Percentiles rank a stretch among this genome's conserved stretches.
Evolutionary conservation across 1,140 invertebrate genomes (phyloP).

Genomic region (Bradysia coprophila): DNA sequence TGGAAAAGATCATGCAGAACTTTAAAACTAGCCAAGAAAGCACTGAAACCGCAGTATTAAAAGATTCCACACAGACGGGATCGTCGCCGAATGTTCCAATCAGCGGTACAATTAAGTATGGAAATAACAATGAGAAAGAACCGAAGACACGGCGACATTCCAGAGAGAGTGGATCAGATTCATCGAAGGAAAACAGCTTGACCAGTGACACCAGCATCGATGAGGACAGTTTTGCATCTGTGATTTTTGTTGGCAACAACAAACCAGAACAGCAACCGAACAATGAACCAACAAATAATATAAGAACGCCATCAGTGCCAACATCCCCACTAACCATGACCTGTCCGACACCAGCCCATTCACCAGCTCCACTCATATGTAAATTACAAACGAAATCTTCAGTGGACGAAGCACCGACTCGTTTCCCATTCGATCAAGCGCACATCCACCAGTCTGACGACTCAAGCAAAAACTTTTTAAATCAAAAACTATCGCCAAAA

Average conservation of each 20-base stretch:
- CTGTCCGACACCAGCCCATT: constrained; percentile 23
- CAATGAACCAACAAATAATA: constrained; percentile 19
- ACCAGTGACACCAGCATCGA: constrained; percentile 86
- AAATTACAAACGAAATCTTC: constrained; percentile 12
- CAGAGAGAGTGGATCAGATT: constrained; percentile 72
- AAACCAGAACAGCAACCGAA: neutral
- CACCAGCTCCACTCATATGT: constrained; percentile 12
- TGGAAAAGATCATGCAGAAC: constrained; percentile 55
- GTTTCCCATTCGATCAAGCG: constrained; percentile 19
- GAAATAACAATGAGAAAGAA: constrained; percentile 19
- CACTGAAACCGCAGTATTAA: neutral
- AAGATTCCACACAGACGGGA: neutral
- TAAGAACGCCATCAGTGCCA: constrained; percentile 43
- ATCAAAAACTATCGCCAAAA: neutral
- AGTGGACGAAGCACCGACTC: constrained; percentile 10
- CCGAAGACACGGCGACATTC: constrained; percentile 39
- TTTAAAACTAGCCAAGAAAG: constrained; percentile 31
- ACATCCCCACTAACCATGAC: constrained; percentile 42
- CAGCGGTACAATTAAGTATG: constrained; percentile 16
- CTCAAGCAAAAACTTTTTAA: neutral
- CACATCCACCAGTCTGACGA: constrained; percentile 10
- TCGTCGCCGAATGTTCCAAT: neutral
- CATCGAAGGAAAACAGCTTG: constrained; percentile 77
- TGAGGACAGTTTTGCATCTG: constrained; percentile 80
- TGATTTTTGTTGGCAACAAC: constrained; percentile 54